Conservation (phyloP, 1,140 invertebrate species). For the Drosophila navojoa region DNA sequence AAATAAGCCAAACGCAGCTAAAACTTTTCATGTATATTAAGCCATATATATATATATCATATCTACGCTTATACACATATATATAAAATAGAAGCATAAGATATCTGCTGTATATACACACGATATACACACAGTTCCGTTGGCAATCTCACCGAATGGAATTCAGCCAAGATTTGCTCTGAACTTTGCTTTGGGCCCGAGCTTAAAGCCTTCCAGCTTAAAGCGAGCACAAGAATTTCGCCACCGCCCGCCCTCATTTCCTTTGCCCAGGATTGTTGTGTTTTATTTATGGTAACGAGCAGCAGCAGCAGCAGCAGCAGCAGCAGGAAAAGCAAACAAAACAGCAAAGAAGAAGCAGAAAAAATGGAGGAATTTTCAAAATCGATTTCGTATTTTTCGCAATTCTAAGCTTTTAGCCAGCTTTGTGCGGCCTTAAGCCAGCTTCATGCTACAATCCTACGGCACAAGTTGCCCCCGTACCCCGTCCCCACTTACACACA, state of each 20-base stretch:
- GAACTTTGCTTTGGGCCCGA: slow-evolving; percentile 3
- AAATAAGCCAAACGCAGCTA: background rate
- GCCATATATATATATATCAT: background rate
- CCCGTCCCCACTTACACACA: background rate
- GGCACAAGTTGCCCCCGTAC: background rate
- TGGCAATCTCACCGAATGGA: background rate
- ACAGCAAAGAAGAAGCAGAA: slow-evolving; percentile 1
- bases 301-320: slow-evolving; percentile 14
- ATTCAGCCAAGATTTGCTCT: background rate
- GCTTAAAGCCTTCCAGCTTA: slow-evolving; percentile 35
- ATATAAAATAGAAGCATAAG: background rate
- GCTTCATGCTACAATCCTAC: slow-evolving; percentile 41
- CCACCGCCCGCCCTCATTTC: background rate
- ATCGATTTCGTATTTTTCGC: slow-evolving; percentile 50
- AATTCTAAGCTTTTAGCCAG: slow-evolving; percentile 51
- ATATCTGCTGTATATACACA: background rate
- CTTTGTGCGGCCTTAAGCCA: slow-evolving; percentile 49
- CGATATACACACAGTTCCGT: too few species aligned
- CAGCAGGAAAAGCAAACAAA: slow-evolving; percentile 4
- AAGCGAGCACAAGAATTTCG: slow-evolving; percentile 26
- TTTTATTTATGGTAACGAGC: slow-evolving; percentile 50
- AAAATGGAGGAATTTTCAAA: slow-evolving; percentile 34
- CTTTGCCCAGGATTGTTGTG: slow-evolving; percentile 26
- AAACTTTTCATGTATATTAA: slow-evolving; percentile 7
- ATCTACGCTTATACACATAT: background rate